Evolutionary conservation across 2,113 vertebrate genomes (phyloP), one percentile per base, ranked within the genome.

Genomic region (Gallinago undulata): DNA sequence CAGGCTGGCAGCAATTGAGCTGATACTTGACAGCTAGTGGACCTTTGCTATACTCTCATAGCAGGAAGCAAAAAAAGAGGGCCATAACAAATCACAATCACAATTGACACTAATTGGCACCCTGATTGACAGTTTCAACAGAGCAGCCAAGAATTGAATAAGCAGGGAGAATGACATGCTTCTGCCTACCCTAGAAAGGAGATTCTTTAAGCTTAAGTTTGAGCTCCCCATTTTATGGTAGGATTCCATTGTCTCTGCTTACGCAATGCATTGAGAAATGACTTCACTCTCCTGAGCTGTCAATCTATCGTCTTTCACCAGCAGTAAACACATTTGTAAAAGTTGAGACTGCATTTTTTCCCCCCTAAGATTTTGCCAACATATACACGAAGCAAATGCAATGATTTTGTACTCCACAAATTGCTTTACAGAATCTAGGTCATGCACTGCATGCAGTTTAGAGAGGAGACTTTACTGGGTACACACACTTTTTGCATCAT

Each of bases 381-480:
- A 89, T 64, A 95, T 24, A 92, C 37, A 91, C 90, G 78, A 97
- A 96, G 94, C 84, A 91, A 82, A 95, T 84, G 96, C 47, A 93
- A 94, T 90, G 87, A 94, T 78, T 93, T 97, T 24, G 13, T 80
- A 74, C 55, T 77, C 51, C 73, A 92, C 13, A 27, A 53, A 83
- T 89, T 23, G 48, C 94, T 97, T 76, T 84, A 95, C 89, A 88
- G 95, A 97, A 91, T 85, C 60, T 48, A 88, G 72, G 37, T 92
- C 98, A 98, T 98, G 98, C 98, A 97, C 63, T 92, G 93, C 98
- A 98, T 98, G 98, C 98, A 97, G 43, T 92, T 94, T 51, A 77
- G 79, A 88, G 47, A 93, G 28, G 60, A 83, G 59, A 93, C 85
- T 92, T 93, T 96, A 97, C 78, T 62, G 81, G 33, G 33, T 95